Evolutionary conservation across 1,140 invertebrate genomes (phyloP), one percentile per base, ranked within the genome.

Genomic region (Lerema accius): DNA sequence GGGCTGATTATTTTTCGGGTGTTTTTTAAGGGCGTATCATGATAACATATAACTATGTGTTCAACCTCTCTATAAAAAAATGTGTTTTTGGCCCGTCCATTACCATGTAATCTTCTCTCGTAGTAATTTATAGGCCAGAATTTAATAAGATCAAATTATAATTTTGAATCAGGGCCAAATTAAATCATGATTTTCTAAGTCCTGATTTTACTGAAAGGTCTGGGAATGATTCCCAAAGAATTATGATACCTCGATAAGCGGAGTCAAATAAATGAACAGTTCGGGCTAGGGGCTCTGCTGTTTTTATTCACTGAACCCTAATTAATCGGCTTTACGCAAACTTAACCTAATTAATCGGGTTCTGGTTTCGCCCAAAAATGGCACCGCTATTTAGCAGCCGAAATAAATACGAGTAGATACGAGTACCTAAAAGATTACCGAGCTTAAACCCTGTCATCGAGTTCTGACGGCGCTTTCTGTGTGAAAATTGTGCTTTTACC

Each of bases 381-480:
- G 49, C 32, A 16, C 32, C 32, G 14, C 32, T 51, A 13, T 51
- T 51, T 51, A 32, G 32, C 49, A 51, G 49, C 16, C 28, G 49
- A 17, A 51, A 51, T 51, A 51, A 32, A 51, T 51, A 51, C 28
- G 3, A 32, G 28, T 32, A 32, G 9, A 51, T 37, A 50, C 15
- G 35, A 39, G 49, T 16, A 51, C 37, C 49, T 51, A 51, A 17
- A 46, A 37, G 49, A 32, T 37, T 51, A 37, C 16, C n/a, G 10
- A 10, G 49, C 28, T 51, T 51, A n/a, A 37, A 37, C 28, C 49
- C 32, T 51, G 35, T 51, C 35, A 51, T 19, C 14, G 49, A 37
- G 9, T 37, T n/a, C n/a, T n/a, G n/a, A n/a, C n/a, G n/a, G n/a
- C n/a, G n/a, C n/a, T n/a, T n/a, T n/a, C n/a, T n/a, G n/a, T n/a